Base-by-base conservation (phyloP, 2,888 invertebrate genomes). In the Drosophila subquinaria region DNA sequence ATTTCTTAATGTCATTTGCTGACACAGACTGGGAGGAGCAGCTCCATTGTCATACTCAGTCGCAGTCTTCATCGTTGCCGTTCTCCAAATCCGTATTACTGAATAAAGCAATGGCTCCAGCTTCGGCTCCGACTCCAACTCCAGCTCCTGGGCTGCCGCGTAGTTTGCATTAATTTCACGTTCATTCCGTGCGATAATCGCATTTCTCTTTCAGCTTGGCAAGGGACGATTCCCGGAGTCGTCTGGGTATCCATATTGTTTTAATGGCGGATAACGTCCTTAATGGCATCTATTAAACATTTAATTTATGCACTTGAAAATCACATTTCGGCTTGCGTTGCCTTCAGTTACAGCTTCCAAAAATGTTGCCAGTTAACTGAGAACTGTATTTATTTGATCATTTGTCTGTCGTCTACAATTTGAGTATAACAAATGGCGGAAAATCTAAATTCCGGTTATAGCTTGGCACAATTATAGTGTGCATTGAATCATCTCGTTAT, bases 141-240 rank as follows among this genome's bases (percentile, higher is more conserved):
- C 36, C 20, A 27, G 51, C 50, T 74, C n/a, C 65, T 42, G 48
- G 57, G 40, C 27, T 60, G 67, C 67, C 73, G 76, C 82, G 88
- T 85, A 88, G 85, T 86, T 86, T 86, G 85, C 86, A 88, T 86
- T 85, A 86, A 86, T 88, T 86, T 88, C 85, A 77, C 86, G 86
- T 86, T 88, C 74, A 85, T 86, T 88, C 88, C 68, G 53, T 79
- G 82, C 81, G 81, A 86, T 86, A 88, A 86, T 86, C 85, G 67
- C 82, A 82, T 88, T 88, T 87, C 81, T 81, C 68, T 75, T 51
- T 61, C 45, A 43, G 47, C 67, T 65, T 57, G 59, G 55, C 20
- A 15, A 43, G 51, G 20, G 56, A n/a, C 53, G 33, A 69, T 51
- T 13, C 36, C 45, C 40, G 65, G 69, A 62, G 55, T 63, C 69